phyloP scores from a whole-genome alignment of 2,888 invertebrate genomes.

The Hoplodrina ambigua region DNA sequence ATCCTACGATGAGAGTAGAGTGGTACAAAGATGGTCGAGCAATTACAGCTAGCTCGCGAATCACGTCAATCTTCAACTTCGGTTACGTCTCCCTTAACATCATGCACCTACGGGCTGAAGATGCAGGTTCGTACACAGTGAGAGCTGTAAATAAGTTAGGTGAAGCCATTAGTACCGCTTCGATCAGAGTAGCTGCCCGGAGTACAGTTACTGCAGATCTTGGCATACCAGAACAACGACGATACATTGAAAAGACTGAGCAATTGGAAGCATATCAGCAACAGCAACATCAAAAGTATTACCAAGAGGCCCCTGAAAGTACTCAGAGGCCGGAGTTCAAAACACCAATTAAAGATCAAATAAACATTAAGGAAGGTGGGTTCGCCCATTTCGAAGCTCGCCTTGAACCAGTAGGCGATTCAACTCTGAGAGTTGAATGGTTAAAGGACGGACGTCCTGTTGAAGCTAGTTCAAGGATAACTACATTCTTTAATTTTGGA shows the following conservation, averaged over 20 bases:
- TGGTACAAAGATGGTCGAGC: conserved; percentile 98
- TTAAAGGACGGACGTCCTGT: conserved; percentile 97
- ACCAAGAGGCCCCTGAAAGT: conserved; percentile 95
- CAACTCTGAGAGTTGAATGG: conserved; percentile 97
- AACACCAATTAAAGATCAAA: conserved; percentile 96
- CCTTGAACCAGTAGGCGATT: conserved; percentile 97
- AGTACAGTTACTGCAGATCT: conserved; percentile 96
- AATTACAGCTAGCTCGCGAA: conserved; percentile 98
- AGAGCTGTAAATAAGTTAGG: conserved; percentile 97
- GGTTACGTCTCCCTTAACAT: conserved; percentile 99
- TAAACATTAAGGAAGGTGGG: conserved; percentile 96
- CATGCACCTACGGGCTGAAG: conserved; percentile 99
- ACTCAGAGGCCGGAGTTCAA: conserved; percentile 96
- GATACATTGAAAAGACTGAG: conserved; percentile 97
- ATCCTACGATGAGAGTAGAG: conserved; percentile 98
- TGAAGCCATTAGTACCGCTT: conserved; percentile 96
- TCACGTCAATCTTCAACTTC: conserved; percentile 99
- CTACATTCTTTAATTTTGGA: conserved; percentile 98
- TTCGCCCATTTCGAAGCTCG: conserved; percentile 99
- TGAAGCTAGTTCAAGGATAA: conserved; percentile 97
- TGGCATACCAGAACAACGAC: conserved; percentile 97
- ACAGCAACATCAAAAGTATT: conserved; percentile 94
- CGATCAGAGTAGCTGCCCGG: conserved; percentile 93
- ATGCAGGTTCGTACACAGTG: conserved; percentile 98
- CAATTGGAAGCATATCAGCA: conserved; percentile 97